Base-by-base conservation (phyloP, 1,140 invertebrate genomes). In the Vollenhovia emeryi region DNA sequence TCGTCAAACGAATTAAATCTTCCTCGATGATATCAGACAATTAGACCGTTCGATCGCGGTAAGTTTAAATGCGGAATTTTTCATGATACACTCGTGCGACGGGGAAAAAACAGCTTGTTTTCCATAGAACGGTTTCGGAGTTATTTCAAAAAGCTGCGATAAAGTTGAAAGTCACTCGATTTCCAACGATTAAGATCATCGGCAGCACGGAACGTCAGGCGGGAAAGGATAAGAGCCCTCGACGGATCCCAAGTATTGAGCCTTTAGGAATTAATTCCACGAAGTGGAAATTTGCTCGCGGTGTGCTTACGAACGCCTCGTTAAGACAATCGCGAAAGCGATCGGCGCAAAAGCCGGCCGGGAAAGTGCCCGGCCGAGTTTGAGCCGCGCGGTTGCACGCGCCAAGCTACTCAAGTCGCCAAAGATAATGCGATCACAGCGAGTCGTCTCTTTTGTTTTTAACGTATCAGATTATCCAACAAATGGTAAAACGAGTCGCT, bases 311-410 rank as follows among this genome's bases (percentile, higher is more conserved):
- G 18, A 84, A 55, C 60, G n/a, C 5, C 50, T 85, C 50, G 83
- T 82, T 84, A 84, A 85, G 85, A 83, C 82, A 86, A 75, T 48
- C 85, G 87, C 86, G 74, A 88, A 88, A 88, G 85, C 69, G 85
- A 79, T 55, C 69, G 85, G 74, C 55, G 64, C 55, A 73, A 71
- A 59, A 75, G 69, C 57, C 43, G 45, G 8, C 1, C 71, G 59
- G 71, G 82, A 84, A 84, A 84, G 69, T 84, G 27, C 69, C 24
- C 33, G 36, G 24, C 30, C 50, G 64, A 73, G 50, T 82, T 80
- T 36, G 45, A 66, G 36, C 4, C 60, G 45, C 15, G 8, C 21
- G 52, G 59, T 30, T 48, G 43, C 24, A 43, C 21, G 18, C 62
- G n/a, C 13, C 4, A 15, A 27, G 30, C 30, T 69, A 9, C 24